Conservation (phyloP, 2,797 vertebrate genomes). For the Characodon lateralis region DNA sequence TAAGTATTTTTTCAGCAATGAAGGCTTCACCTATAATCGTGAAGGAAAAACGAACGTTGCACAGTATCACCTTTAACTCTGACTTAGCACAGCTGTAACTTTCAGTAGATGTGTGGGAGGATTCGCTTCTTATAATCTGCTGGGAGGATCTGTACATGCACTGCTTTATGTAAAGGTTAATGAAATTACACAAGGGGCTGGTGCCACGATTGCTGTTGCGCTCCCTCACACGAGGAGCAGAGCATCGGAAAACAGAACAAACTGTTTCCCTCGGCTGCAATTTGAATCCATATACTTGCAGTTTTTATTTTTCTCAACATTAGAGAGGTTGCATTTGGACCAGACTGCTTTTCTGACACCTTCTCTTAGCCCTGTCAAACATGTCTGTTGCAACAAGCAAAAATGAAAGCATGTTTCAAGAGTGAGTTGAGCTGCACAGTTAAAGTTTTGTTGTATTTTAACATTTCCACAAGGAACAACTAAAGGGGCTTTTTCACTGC, state of each 20-base stretch:
- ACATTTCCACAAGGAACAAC: neutral
- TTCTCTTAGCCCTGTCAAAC: neutral
- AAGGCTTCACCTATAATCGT: constrained; percentile 2
- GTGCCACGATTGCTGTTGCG: constrained; percentile 55
- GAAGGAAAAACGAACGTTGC: constrained; percentile 19
- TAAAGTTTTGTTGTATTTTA: neutral
- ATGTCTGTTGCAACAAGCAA: neutral
- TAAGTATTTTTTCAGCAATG: constrained; percentile 4
- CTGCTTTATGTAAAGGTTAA: constrained; percentile 73
- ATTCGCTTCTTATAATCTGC: constrained; percentile 46
- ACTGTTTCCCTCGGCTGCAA: constrained; percentile 9
- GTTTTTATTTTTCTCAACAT: constrained; percentile 11
- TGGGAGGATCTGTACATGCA: constrained; percentile 65
- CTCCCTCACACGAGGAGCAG: constrained; percentile 28
- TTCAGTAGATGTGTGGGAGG: constrained; percentile 63
- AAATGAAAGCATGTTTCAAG: neutral
- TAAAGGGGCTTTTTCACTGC: neutral
- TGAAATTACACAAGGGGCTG: constrained; percentile 67
- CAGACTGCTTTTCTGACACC: neutral
- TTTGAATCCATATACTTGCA: neutral
- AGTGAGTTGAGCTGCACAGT: neutral
- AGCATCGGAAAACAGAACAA: constrained; percentile 21
- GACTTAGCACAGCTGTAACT: constrained; percentile 45
- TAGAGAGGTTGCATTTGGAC: neutral
- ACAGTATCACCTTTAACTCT: constrained; percentile 36